These are phyloP conservation scores for Priocnemis perturbator DNA, from an alignment of 2,888 invertebrate species.

Conservation along the genomic window DNA sequence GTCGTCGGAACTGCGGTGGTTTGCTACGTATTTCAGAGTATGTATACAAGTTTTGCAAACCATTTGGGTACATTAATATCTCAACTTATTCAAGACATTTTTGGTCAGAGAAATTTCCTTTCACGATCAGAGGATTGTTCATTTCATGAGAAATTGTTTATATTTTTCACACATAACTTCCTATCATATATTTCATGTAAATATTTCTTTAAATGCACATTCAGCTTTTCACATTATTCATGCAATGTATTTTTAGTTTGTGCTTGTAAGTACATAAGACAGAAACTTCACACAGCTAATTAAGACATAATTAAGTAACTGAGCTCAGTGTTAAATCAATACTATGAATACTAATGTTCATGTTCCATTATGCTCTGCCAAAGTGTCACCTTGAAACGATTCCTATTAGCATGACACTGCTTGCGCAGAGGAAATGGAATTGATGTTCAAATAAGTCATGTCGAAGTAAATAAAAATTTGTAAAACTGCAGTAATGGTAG, in stretches of 20 bases:
- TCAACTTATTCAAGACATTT: neutral
- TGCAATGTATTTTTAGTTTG: no score
- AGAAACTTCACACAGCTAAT: no score
- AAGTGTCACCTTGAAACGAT: no score
- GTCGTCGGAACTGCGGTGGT: slow-evolving; percentile 76
- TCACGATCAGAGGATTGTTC: neutral
- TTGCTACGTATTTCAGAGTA: slow-evolving; percentile 84
- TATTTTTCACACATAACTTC: slow-evolving; percentile 1
- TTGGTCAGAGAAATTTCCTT: neutral
- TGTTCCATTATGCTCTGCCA: no score
- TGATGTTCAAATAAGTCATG: no score
- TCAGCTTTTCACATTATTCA: neutral
- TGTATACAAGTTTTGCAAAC: slow-evolving; percentile 63
- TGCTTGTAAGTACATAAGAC: no score
- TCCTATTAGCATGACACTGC: neutral
- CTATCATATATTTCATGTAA: slow-evolving; percentile 7
- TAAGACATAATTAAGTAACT: no score
- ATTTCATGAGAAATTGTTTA: neutral
- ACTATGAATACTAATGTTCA: no score
- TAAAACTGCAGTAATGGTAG: neutral
- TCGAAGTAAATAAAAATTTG: no score
- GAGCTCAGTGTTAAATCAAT: no score
- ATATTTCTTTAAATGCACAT: neutral
- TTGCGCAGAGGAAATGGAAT: neutral
- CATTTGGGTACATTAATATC: slow-evolving; percentile 2